Base-by-base conservation (phyloP, 2,888 invertebrate genomes). In the Gnatocerus cornutus region DNA sequence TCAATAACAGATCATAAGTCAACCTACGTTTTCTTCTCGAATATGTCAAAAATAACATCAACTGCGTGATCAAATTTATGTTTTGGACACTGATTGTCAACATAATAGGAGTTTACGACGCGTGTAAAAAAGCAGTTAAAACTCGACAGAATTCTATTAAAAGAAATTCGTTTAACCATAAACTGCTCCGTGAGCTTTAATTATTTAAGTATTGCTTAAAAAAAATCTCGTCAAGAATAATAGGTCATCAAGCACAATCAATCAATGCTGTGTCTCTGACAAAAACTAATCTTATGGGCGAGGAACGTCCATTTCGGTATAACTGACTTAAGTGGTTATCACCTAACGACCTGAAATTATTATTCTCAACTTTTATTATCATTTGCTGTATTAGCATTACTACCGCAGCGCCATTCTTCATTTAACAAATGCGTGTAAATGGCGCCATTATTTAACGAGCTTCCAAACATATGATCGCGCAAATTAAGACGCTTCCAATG, bases 221-320 rank as follows among this genome's bases (percentile, higher is more conserved):
- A 70, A 71, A 71, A 71, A 71, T 69, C 64, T 53, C 68, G 63
- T 53, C 53, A 45, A 29, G 65, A 78, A 79, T 79, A 79, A 79
- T 80, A 78, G 79, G 78, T 79, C 78, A 80, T 79, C 79, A 79
- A 73, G 74, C 68, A 68, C 69, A 69, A 80, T 79, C 79, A 79
- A 80, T 80, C 80, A 80, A 79, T 78, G 78, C 80, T 78, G 79
- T 80, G 80, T 80, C 80, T 79, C 80, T 78, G 75, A 77, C 77
- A 76, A 59, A 79, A 78, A 80, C 78, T 78, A 78, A 79, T 79
- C 74, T 76, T 76, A 74, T 76, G 71, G 76, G 74, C 74, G 73
- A 77, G 76, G 70, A 71, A 78, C 79, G 79, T 79, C 80, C 77
- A 79, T 78, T 78, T 79, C 77, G 76, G 76, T 77, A 77, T 71